Base-by-base conservation (phyloP, 2,888 invertebrate species). In the Chloroclystis v-ata region DNA sequence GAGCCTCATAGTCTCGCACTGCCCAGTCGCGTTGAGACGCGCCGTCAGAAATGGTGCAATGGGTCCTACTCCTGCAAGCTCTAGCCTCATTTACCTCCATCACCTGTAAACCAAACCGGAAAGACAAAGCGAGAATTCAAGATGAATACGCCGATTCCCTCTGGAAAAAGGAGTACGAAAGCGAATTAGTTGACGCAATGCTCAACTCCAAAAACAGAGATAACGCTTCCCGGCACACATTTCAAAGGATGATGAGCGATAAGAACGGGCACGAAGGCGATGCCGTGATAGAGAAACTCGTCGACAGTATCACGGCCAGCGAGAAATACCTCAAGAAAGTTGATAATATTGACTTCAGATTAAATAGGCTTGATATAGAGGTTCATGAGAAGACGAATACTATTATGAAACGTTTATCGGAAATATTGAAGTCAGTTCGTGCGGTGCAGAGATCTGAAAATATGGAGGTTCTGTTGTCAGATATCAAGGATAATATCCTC, bases 281-380 rank as follows among this genome's bases (percentile, higher is more conserved):
- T 4, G 69, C 64, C 4, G 80, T 87, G 0, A 58, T 85, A 1
- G 84, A 87, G 16, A 83, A 78, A 49, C 57, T 89, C 1, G 67
- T 88, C 72, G 84, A 87, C 5, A 74, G 75, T 1, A 73, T 89
- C 16, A 77, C 82, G 1, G 73, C 82, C 2, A 84, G 81, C 56
- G 87, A 86, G 59, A 84, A 78, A 50, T 86, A 83, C 60, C 67
- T 88, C 1, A 85, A 86, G 49, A 85, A 83, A 64, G 70, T 87
- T n/a, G 86, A 87, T 26, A 78, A 75, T 52, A 82, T 88, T 43
- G 82, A 84, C 54, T 87, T 78, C 46, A 68, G 78, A 65, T 58
- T 87, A 13, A 87, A 85, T 49, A 69, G 86, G 14, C 59, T 86
- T 28, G 85, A 86, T 44, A 83, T 82, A 42, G 86, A 86, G 67